Evolutionary conservation across 1,140 invertebrate genomes (phyloP).

Genomic region (Eriosoma lanigerum): DNA sequence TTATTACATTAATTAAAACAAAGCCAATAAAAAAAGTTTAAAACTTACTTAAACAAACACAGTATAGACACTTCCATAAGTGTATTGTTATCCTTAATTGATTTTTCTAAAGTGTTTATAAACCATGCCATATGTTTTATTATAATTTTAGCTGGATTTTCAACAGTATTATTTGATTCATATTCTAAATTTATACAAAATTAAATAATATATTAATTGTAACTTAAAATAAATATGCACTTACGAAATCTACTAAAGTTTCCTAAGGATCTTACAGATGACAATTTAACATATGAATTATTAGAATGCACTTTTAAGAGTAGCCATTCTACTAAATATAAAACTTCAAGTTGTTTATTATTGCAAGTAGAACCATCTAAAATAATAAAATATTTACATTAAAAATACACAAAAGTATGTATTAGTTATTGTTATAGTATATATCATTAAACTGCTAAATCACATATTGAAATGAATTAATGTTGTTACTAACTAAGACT

Average conservation of each 20-base stretch:
- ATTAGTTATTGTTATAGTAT: too few relatives aligned
- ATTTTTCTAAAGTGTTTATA: constrained; percentile 23
- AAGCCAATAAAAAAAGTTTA: not conserved
- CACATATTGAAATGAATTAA: too few relatives aligned
- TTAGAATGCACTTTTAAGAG: constrained; percentile 32
- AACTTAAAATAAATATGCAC: not conserved
- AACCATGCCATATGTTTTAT: constrained; percentile 20
- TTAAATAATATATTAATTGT: not conserved
- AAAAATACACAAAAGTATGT: too few relatives aligned
- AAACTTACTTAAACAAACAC: constrained; percentile 35
- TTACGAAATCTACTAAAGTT: constrained; percentile 41
- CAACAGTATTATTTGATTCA: not conserved
- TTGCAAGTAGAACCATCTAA: constrained; percentile 9
- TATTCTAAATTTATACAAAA: not conserved
- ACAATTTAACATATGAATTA: constrained; percentile 31
- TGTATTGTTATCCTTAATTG: not conserved
- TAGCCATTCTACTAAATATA: constrained; percentile 47
- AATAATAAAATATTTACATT: not conserved
- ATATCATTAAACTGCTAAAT: too few relatives aligned
- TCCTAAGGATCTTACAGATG: constrained; percentile 15
- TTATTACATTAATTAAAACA: not conserved
- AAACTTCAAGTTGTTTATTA: not conserved
- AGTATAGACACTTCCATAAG: constrained; percentile 35
- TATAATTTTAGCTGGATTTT: constrained; percentile 3
- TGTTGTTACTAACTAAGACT: too few relatives aligned